Evolutionary conservation across 2,888 invertebrate species (phyloP).

Genomic region (Leucophenga maculata): DNA sequence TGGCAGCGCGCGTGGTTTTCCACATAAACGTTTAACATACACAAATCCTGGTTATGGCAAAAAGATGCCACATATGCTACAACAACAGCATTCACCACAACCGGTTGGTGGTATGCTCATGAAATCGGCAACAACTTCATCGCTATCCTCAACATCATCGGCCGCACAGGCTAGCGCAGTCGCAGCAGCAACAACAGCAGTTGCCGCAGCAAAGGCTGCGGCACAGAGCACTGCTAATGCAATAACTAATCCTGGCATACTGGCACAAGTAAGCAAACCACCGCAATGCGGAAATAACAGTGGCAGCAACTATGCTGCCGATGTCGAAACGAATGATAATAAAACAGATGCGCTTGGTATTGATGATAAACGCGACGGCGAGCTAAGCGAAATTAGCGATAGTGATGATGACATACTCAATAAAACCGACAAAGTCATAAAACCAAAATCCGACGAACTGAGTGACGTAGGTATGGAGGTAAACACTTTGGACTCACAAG

Average conservation of each 20-base stretch:
- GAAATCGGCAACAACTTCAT: neutral
- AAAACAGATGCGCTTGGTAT: slow-evolving; percentile 35
- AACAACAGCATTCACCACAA: slow-evolving; percentile 15
- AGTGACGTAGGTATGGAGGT: slow-evolving; percentile 32
- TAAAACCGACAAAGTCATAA: slow-evolving; percentile 76
- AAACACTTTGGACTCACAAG: slow-evolving; percentile 32
- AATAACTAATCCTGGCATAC: slow-evolving; percentile 64
- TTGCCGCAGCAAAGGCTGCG: slow-evolving; percentile 67
- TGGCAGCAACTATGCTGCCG: neutral
- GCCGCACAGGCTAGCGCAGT: slow-evolving; percentile 68
- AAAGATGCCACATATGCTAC: slow-evolving; percentile 54
- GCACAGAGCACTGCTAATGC: slow-evolving; percentile 66
- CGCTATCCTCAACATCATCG: slow-evolving; percentile 41
- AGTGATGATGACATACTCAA: slow-evolving; percentile 91
- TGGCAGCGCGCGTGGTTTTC: slow-evolving; percentile 60
- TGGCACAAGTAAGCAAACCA: slow-evolving; percentile 53
- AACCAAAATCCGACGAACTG: slow-evolving; percentile 52
- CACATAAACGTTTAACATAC: slow-evolving; percentile 69
- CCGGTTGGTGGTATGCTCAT: neutral
- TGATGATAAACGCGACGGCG: slow-evolving; percentile 62
- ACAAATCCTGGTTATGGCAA: slow-evolving; percentile 64
- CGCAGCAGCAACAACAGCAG: slow-evolving; percentile 68
- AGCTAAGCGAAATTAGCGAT: slow-evolving; percentile 90
- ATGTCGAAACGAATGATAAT: slow-evolving; percentile 15
- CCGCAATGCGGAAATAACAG: slow-evolving; percentile 18